These are phyloP conservation scores for Drosophila formosana DNA, from an alignment of 2,888 invertebrate genomes.

Conservation along the genomic window DNA sequence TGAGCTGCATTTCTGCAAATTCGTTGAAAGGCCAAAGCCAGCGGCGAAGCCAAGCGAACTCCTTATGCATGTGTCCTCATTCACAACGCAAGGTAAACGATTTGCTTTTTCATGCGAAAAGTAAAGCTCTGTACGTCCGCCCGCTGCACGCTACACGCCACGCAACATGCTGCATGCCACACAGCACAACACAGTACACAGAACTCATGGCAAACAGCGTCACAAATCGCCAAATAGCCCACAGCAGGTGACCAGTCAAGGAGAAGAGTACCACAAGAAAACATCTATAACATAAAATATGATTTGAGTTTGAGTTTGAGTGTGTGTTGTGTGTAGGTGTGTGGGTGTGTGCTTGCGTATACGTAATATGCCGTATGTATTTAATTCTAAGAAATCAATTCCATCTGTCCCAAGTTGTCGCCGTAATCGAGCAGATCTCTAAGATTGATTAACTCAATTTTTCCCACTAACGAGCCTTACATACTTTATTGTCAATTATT, in stretches of 20 bases:
- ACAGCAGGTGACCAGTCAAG: conserved; percentile 22
- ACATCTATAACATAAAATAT: too few species aligned
- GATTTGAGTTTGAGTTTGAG: not conserved
- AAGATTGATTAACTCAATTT: not conserved
- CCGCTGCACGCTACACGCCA: not conserved
- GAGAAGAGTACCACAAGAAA: not conserved
- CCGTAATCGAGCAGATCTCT: not conserved
- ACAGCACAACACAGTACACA: conserved; percentile 1
- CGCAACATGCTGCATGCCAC: not conserved
- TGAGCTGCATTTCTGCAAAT: conserved; percentile 10
- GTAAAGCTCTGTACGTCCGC: conserved; percentile 18
- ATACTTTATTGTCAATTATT: not conserved
- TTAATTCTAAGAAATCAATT: conserved; percentile 5
- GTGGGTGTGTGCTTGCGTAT: conserved; percentile 2
- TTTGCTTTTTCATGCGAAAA: conserved; percentile 34
- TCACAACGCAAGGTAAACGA: conserved; percentile 15
- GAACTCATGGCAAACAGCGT: conserved; percentile 12
- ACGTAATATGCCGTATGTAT: conserved; percentile 6
- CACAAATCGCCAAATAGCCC: conserved; percentile 46
- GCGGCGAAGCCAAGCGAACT: not conserved
- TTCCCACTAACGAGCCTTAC: not conserved
- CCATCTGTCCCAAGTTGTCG: not conserved
- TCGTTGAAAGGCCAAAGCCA: conserved; percentile 20
- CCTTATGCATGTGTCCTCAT: conserved; percentile 2
- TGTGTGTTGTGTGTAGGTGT: not conserved